phyloP scores from a whole-genome alignment of 2,113 vertebrate genomes.

The Rhombomys opimus region DNA sequence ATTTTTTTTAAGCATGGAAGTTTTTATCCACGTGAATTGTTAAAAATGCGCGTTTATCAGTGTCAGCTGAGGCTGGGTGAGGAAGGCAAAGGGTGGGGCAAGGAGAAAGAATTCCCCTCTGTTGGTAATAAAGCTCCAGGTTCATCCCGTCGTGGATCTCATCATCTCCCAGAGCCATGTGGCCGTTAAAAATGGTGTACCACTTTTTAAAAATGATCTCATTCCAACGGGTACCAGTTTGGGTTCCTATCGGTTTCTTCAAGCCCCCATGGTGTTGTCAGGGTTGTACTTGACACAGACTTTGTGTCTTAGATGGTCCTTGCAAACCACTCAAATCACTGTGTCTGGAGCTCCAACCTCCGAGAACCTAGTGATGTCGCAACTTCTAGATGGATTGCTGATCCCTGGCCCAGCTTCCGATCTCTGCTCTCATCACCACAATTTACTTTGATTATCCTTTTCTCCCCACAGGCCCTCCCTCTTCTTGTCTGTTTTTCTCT shows the following conservation, averaged over 20 bases:
- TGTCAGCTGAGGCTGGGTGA: not conserved
- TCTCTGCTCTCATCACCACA: not conserved
- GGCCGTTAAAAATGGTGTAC: not conserved
- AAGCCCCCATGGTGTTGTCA: not conserved
- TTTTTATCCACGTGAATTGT: not conserved
- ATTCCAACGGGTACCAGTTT: not conserved
- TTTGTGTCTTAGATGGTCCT: not conserved
- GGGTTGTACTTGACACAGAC: not conserved
- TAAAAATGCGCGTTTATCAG: not conserved
- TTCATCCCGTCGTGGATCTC: not conserved
- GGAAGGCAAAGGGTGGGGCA: not conserved
- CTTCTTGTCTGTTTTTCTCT: not conserved
- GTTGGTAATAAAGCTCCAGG: not conserved
- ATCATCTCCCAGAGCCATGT: not conserved
- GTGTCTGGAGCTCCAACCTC: not conserved
- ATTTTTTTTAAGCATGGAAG: not conserved
- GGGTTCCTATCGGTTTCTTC: not conserved
- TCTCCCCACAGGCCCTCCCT: not conserved
- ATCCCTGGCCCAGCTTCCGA: not conserved
- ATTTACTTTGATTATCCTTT: not conserved
- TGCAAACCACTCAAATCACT: not conserved
- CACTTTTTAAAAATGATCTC: not conserved
- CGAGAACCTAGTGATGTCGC: not conserved
- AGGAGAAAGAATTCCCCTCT: not conserved
- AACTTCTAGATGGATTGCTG: not conserved